These are phyloP conservation scores for Syngnathus floridae DNA, from an alignment of 2,113 vertebrate genomes.

Conservation along the genomic window DNA sequence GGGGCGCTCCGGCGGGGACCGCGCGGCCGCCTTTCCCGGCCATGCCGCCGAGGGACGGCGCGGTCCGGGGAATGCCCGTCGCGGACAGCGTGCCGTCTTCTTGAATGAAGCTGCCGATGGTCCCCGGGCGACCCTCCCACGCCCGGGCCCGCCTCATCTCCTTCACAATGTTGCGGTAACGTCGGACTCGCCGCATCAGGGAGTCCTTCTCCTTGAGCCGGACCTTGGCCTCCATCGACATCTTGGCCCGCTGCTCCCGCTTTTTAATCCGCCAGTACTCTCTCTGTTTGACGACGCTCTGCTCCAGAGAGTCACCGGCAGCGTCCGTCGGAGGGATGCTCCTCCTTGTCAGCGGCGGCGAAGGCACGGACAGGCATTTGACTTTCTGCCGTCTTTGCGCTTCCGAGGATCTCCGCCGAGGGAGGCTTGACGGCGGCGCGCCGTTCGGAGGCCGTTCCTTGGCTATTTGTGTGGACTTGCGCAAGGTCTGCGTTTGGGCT, in stretches of 20 bases:
- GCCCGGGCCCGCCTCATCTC: slow-evolving; percentile 58
- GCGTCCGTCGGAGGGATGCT: slow-evolving; percentile 35
- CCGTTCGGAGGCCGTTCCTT: slow-evolving; percentile 27
- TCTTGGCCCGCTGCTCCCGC: slow-evolving; percentile 71
- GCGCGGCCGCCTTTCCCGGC: background rate
- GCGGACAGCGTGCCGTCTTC: slow-evolving; percentile 66
- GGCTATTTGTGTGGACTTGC: background rate
- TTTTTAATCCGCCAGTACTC: slow-evolving; percentile 75
- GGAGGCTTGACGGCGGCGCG: slow-evolving; percentile 5
- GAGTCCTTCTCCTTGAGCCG: slow-evolving; percentile 64
- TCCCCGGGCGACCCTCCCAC: slow-evolving; percentile 36
- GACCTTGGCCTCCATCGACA: slow-evolving; percentile 60
- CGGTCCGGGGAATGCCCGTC: slow-evolving; percentile 45
- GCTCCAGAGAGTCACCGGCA: slow-evolving; percentile 55
- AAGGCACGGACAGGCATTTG: slow-evolving; percentile 26
- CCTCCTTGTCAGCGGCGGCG: slow-evolving; percentile 31
- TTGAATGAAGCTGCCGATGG: slow-evolving; percentile 69
- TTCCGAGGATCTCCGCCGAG: slow-evolving; percentile 48
- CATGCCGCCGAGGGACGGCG: slow-evolving; percentile 1
- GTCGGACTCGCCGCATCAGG: slow-evolving; percentile 59
- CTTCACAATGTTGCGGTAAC: slow-evolving; percentile 60
- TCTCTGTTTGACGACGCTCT: slow-evolving; percentile 61
- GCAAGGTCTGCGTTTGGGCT: slow-evolving; percentile 11
- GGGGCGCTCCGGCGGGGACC: background rate
- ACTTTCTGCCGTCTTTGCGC: slow-evolving; percentile 46